Conservation (phyloP, 2,797 vertebrate genomes). For the Strix occidentalis region DNA sequence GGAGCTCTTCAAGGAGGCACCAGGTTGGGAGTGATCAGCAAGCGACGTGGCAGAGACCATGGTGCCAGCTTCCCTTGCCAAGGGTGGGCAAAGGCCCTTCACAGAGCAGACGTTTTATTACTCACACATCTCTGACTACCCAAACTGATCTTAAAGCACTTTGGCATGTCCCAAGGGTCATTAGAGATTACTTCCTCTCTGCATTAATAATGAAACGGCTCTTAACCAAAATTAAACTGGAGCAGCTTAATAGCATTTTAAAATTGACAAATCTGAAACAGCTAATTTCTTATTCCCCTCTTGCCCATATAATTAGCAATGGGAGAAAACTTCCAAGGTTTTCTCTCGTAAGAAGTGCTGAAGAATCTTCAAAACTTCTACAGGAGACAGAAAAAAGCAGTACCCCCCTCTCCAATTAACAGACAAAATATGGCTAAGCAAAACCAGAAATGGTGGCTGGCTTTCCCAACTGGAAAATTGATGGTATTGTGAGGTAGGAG, state of each 20-base stretch:
- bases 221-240: constrained; percentile 21
- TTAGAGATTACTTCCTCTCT: not conserved
- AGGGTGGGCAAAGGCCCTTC: constrained; percentile 1
- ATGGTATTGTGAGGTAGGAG: accelerated
- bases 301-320: not conserved
- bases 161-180: constrained; percentile 4
- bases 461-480: accelerated
- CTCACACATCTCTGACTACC: constrained; percentile 28
- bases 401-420: accelerated
- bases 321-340: not conserved
- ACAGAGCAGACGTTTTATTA: constrained; percentile 23
- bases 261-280: not conserved
- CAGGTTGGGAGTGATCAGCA: not conserved
- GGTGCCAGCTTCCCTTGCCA: constrained; percentile 26
- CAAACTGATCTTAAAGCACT: constrained; percentile 51
- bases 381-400: not conserved
- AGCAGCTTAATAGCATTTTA: not conserved
- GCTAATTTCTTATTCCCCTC: not conserved
- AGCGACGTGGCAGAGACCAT: not conserved
- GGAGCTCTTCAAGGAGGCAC: not conserved
- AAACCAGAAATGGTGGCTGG: accelerated
- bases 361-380: not conserved
- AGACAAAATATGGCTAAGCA: not conserved
- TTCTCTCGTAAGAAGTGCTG: not conserved
- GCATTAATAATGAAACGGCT: not conserved